A percentile compares a stretch with the other conserved stretches of the same genome.
Conservation (phyloP, 2,888 invertebrate genomes). For the Mythimna pallens region DNA sequence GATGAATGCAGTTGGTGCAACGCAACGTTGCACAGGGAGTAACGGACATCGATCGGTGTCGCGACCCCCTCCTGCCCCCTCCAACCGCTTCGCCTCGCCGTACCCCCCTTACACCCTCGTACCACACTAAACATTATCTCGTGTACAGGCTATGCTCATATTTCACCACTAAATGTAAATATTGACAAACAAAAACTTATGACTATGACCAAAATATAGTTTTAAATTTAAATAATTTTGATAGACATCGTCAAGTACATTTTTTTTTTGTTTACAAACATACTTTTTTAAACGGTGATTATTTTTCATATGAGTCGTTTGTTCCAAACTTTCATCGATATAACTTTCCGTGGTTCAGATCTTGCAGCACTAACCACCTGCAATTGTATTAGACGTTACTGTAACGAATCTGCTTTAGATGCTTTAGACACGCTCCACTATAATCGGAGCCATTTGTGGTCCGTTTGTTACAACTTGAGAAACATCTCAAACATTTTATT, state of each 20-base stretch:
- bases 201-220: background rate
- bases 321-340: constrained; percentile 13
- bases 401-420: constrained; percentile 22
- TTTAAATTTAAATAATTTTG: background rate
- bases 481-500: background rate
- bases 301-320: background rate
- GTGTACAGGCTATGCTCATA: constrained; percentile 69
- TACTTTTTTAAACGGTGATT: too few species aligned
- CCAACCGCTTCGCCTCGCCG: constrained; percentile 29
- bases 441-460: background rate
- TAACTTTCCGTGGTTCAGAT: constrained; percentile 2
- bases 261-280: background rate
- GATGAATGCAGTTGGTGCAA: constrained; percentile 80
- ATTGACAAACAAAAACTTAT: constrained; percentile 37
- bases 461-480: constrained; percentile 2
- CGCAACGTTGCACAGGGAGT: constrained; percentile 78
- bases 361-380: background rate
- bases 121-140: constrained; percentile 79
- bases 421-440: background rate
- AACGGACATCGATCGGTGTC: constrained; percentile 85
- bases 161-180: constrained; percentile 48
- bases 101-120: constrained; percentile 63
- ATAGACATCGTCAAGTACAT: background rate
- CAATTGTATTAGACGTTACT: constrained; percentile 17
- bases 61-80: constrained; percentile 61